Evolutionary conservation across 2,888 invertebrate species (phyloP), one percentile per base, ranked within the genome.

Genomic region (Pemphredon lugubris): DNA sequence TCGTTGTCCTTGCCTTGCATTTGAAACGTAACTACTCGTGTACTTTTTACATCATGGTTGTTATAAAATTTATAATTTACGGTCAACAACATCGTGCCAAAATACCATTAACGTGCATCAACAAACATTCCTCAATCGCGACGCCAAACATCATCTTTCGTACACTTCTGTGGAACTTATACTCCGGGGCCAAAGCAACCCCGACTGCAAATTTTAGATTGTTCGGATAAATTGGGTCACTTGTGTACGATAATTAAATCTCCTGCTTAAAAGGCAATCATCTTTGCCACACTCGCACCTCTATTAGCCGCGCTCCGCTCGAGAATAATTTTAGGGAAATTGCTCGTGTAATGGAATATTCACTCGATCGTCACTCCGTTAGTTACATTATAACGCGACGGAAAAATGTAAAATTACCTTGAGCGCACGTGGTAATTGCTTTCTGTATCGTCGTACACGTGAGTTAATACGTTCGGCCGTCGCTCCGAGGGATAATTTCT

Each of bases 251-350:
- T 77, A 77, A 77, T 70, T 67, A 66, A 65, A 70, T 77, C 61
- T 74, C 37, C 63, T 61, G 73, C 61, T 77, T 77, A 77, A 77
- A 69, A 77, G 77, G 77, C 77, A 77, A 77, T 77, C 77, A 74
- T 77, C 73, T 74, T 73, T 67, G 59, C 70, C 65, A 18, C 59
- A 53, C 51, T 61, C 61, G 68, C 61, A 45, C 58, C 65, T 60
- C 65, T 58, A 67, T 64, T 60, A 51, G 54, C 63, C 13, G 44
- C 42, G 53, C 59, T 26, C 7, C 53, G 54, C 23, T 39, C 51
- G 34, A 37, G 63, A 73, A 75, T 77, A 69, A 77, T 70, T 73
- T 71, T 70, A 40, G 74, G 70, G 66, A 77, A 77, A 77, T 77
- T 77, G 77, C 73, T 57, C 66, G 73, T 77, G 70, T 77, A 77